A percentile compares a stretch with the other conserved stretches of the same genome.
Evolutionary conservation across 2,797 vertebrate genomes (phyloP).

Genomic region (Hybognathus amarus): DNA sequence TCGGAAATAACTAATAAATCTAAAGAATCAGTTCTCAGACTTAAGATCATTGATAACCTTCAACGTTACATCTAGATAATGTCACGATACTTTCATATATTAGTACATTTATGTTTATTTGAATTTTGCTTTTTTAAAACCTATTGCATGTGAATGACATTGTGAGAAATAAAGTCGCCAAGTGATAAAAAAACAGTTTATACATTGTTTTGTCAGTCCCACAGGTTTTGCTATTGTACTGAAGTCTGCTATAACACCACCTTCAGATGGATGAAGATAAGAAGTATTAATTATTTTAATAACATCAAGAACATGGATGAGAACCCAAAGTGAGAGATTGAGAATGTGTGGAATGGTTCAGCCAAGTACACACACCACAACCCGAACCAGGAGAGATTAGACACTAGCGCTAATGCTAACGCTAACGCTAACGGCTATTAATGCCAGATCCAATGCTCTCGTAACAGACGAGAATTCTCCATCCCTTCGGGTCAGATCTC

Average conservation of each 20-base stretch:
- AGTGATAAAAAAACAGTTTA: neutral
- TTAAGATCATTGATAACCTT: conserved; percentile 4
- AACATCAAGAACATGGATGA: neutral
- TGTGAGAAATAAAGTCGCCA: neutral
- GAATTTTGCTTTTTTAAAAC: neutral
- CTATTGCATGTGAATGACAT: neutral
- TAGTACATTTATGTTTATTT: neutral
- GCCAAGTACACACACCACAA: neutral
- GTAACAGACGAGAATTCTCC: neutral
- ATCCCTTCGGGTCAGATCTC: neutral
- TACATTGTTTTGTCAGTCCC: neutral
- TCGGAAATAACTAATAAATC: neutral
- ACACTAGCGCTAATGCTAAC: neutral
- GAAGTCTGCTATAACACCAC: neutral
- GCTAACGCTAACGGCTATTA: neutral
- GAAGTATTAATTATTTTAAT: neutral
- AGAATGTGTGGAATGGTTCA: neutral
- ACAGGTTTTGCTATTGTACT: neutral
- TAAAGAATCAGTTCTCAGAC: neutral
- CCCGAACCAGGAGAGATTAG: neutral
- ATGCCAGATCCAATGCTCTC: neutral
- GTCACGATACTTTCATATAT: neutral
- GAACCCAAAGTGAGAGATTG: neutral
- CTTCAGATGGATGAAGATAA: neutral
- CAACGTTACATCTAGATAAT: neutral